Evolutionary conservation across 2,888 invertebrate species (phyloP).

Genomic region (Cryptocephalus primarius): DNA sequence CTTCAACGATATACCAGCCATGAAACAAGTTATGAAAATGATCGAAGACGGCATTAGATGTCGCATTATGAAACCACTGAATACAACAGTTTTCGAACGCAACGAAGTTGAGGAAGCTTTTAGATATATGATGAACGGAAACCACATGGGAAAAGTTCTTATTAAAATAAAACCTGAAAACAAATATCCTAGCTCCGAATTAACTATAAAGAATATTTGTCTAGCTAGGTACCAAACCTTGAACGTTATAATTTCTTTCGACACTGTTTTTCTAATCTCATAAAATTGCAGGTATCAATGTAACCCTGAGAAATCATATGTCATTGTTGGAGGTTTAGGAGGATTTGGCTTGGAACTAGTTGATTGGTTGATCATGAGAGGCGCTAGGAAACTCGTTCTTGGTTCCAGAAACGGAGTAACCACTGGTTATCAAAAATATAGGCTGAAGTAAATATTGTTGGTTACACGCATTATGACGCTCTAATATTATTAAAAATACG

Average conservation of each 20-base stretch:
- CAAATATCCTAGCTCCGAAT: too few relatives aligned
- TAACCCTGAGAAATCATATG: conserved; percentile 41
- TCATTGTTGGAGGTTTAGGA: conserved; percentile 73
- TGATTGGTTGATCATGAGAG: conserved; percentile 76
- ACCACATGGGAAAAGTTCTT: conserved; percentile 68
- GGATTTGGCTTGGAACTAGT: conserved; percentile 86
- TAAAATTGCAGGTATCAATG: conserved; percentile 40
- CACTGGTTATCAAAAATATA: conserved; percentile 66
- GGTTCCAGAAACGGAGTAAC: conserved; percentile 70
- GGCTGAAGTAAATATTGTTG: conserved; percentile 7
- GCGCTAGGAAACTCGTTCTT: conserved; percentile 66
- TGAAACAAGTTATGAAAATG: conserved; percentile 4
- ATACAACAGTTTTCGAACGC: conserved; percentile 49
- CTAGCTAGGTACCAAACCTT: neutral
- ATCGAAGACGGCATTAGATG: conserved; percentile 6
- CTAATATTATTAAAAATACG: too few relatives aligned
- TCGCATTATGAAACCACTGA: conserved; percentile 60
- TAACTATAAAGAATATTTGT: too few relatives aligned
- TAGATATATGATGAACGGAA: conserved; percentile 52
- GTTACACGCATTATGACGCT: too few relatives aligned
- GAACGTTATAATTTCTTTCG: neutral
- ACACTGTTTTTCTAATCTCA: too few relatives aligned
- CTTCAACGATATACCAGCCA: conserved; percentile 7
- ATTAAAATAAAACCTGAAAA: conserved; percentile 33
- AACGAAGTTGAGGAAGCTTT: conserved; percentile 64